Percentiles rank a stretch among this genome's conserved stretches.
Conservation (phyloP, 2,888 invertebrate genomes). For the Lobophora halterata region DNA sequence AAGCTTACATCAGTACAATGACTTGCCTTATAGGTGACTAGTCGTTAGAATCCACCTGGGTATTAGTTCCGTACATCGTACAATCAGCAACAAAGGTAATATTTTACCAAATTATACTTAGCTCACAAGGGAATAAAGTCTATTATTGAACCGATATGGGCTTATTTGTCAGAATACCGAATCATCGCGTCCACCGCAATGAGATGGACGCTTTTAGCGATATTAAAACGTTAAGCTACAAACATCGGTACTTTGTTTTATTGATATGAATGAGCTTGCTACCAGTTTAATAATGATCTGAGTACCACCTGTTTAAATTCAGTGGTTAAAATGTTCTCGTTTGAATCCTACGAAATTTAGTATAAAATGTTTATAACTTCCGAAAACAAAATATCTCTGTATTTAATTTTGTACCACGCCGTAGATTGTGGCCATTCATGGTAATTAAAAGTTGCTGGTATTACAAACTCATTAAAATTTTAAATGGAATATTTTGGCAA, state of each 20-base stretch:
- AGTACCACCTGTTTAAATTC: conserved; percentile 1
- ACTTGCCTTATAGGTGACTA: conserved; percentile 47
- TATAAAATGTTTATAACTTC: too few relatives aligned
- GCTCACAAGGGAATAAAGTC: conserved; percentile 18
- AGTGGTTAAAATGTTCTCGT: too few relatives aligned
- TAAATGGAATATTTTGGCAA: conserved; percentile 36
- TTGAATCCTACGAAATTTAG: too few relatives aligned
- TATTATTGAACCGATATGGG: conserved; percentile 9
- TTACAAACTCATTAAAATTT: conserved; percentile 39
- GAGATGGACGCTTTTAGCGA: conserved; percentile 72
- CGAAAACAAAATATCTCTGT: too few relatives aligned
- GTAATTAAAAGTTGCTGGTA: conserved; percentile 37
- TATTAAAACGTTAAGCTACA: conserved; percentile 63
- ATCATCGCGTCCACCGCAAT: conserved; percentile 65
- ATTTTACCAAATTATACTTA: not conserved
- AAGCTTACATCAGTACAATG: conserved; percentile 44
- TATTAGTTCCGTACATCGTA: conserved; percentile 26
- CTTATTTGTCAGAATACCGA: conserved; percentile 46
- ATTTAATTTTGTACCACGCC: too few relatives aligned
- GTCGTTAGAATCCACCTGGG: conserved; percentile 51
- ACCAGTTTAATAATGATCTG: conserved; percentile 21
- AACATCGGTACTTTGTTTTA: conserved; percentile 57
- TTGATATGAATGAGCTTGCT: conserved; percentile 53
- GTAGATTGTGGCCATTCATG: conserved; percentile 8
- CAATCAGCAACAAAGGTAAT: conserved; percentile 13